Base-by-base conservation (phyloP, 2,888 invertebrate species). In the Cheilosia variabilis region DNA sequence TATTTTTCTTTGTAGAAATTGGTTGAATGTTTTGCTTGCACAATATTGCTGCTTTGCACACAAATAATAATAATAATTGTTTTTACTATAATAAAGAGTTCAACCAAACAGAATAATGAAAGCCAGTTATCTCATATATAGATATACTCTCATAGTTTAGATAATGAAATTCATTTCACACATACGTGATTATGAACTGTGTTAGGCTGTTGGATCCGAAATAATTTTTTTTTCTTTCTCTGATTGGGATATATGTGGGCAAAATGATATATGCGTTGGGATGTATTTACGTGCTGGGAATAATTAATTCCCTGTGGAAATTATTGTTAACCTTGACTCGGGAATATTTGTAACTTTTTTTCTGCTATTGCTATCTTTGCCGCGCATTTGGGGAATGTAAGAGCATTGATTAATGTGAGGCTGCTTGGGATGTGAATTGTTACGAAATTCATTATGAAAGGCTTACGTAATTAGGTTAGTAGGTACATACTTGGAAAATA, bases 1-100 rank as follows among this genome's bases (percentile, higher is more conserved):
- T 34, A 27, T 60, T 53, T 45, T 62, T 86, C 31, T 37, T 37
- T 86, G 76, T 86, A 86, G 84, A 69, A 73, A 72, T 78, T 79
- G 62, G 41, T 79, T 83, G 47, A 79, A 65, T 86, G 81, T 86
- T 72, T 68, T 77, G 86, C 86, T 86, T 86, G 86, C 81, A 86
- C 86, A 75, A 80, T 22, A 72, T 81, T 81, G 76, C 81, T 86
- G 86, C 81, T 86, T 86, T 86, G 81, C 81, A 86, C 81, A 62
- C 62, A 10, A 58, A 66, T 53, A 69, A 24, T 37, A 57, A 17
- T 50, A 37, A 24, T 37, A 47, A 17, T 50, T 47, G 17, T 50
- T 34, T 17, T 34, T 57, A 37, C 24, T 52, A n/a, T 68, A 47
- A 41, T 41, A 37, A 50, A 58, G 65, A 41, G 10, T 65, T 34